These are phyloP conservation scores for Phoebastria nigripes DNA, from an alignment of 2,797 vertebrate genomes.

Conservation along the genomic window DNA sequence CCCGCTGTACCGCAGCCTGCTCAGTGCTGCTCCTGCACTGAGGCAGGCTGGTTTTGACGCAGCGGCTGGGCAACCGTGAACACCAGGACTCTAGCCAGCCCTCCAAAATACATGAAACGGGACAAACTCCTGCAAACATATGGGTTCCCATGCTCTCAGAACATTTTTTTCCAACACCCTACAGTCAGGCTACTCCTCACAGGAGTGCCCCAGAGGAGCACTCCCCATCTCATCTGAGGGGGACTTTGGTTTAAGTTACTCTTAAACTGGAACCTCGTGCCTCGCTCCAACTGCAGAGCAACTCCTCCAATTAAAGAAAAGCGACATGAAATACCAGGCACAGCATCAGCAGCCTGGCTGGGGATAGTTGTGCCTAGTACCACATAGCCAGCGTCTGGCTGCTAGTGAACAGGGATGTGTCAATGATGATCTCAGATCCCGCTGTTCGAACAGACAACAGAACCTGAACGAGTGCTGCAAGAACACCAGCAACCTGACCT, in stretches of 20 bases:
- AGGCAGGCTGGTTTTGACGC: neutral
- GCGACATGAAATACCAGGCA: neutral
- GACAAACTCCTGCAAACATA: accelerated
- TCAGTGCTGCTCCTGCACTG: neutral
- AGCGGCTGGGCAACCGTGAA: accelerated
- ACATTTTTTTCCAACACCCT: accelerated
- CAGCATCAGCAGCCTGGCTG: neutral
- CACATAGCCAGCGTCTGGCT: accelerated
- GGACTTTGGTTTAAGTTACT: neutral
- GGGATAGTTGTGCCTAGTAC: neutral
- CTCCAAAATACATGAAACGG: accelerated
- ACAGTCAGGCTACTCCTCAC: neutral
- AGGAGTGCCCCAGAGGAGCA: neutral
- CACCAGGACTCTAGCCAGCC: neutral
- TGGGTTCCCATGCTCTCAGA: accelerated
- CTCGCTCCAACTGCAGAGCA: neutral
- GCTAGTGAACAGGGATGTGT: neutral
- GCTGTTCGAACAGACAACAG: neutral
- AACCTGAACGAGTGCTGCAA: neutral
- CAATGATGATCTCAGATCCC: neutral
- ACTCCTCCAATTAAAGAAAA: neutral
- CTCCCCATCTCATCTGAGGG: neutral
- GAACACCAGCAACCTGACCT: neutral
- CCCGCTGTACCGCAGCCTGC: neutral
- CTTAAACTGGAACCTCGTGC: neutral